phyloP scores from a whole-genome alignment of 1,140 invertebrate genomes.

The Calosoma granatense region DNA sequence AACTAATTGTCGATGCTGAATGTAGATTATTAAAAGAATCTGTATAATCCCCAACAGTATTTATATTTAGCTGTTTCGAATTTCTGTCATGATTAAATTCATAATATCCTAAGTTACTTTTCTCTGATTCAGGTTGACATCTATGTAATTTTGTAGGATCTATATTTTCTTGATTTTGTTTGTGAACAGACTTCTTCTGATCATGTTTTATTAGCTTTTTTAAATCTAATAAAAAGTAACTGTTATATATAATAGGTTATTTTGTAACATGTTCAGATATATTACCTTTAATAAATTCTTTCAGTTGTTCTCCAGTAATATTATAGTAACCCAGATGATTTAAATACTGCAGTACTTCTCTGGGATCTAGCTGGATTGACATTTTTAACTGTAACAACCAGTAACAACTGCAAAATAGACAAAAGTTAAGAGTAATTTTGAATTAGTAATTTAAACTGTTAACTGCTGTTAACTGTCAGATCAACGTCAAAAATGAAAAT shows the following conservation, averaged over 20 bases:
- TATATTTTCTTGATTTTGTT: conserved; percentile 17
- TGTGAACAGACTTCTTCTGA: conserved; percentile 21
- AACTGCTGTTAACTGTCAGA: too few relatives aligned
- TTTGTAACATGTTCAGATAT: conserved; percentile 10
- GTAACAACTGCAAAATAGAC: too few relatives aligned
- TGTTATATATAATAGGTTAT: background rate
- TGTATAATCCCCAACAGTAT: background rate
- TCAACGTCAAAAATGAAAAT: too few relatives aligned
- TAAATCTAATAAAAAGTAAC: conserved; percentile 37
- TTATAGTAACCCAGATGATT: conserved; percentile 41
- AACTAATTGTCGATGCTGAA: conserved; percentile 16
- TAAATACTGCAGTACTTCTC: conserved; percentile 38
- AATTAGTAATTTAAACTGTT: too few relatives aligned
- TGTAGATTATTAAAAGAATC: conserved; percentile 18
- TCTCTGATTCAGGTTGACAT: conserved; percentile 4
- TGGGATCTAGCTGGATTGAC: conserved; percentile 32
- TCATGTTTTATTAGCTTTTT: conserved; percentile 48
- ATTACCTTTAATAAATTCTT: conserved; percentile 41
- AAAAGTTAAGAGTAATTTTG: too few relatives aligned
- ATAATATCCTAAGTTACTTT: background rate
- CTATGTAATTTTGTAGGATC: conserved; percentile 9
- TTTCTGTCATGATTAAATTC: conserved; percentile 2
- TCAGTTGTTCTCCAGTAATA: conserved; percentile 38
- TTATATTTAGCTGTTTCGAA: background rate
- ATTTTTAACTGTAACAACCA: too few relatives aligned